Percentiles rank a stretch among this genome's conserved stretches.
Conservation (phyloP, 2,888 invertebrate genomes). For the Teleiodes luculella region DNA sequence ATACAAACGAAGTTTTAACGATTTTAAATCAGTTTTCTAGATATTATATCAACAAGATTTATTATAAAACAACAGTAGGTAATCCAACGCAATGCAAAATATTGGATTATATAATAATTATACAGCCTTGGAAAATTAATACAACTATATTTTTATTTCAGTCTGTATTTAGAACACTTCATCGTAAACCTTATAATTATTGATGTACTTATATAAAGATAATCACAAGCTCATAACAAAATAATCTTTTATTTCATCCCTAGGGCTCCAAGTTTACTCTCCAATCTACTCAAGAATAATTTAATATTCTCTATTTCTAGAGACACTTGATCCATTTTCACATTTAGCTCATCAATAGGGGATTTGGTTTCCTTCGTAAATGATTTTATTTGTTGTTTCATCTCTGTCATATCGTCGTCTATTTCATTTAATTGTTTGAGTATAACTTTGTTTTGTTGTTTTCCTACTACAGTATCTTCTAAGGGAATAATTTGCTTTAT, state of each 20-base stretch:
- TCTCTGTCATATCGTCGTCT: constrained; percentile 47
- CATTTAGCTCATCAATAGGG: constrained; percentile 49
- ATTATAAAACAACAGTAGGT: no score
- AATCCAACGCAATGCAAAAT: no score
- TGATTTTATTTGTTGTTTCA: constrained; percentile 46
- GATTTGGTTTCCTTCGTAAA: constrained; percentile 43
- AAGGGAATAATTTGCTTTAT: constrained; percentile 27
- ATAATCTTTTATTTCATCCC: background rate
- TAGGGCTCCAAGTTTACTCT: constrained; percentile 44
- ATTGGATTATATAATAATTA: no score
- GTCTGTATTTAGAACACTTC: no score
- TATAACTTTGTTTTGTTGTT: constrained; percentile 35
- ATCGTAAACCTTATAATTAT: no score
- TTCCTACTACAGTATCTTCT: constrained; percentile 20
- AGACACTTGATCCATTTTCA: constrained; percentile 61
- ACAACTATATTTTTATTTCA: no score
- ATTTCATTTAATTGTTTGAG: constrained; percentile 49
- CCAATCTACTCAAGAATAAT: constrained; percentile 51
- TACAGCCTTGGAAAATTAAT: no score
- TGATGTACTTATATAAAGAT: no score
- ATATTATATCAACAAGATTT: no score
- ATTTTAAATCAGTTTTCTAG: no score
- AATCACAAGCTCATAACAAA: no score
- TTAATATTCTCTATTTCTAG: constrained; percentile 58
- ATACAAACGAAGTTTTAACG: no score